A percentile compares a stretch with the other conserved stretches of the same genome.
Conservation (phyloP, 2,888 invertebrate genomes). For the Limnephilus marmoratus region DNA sequence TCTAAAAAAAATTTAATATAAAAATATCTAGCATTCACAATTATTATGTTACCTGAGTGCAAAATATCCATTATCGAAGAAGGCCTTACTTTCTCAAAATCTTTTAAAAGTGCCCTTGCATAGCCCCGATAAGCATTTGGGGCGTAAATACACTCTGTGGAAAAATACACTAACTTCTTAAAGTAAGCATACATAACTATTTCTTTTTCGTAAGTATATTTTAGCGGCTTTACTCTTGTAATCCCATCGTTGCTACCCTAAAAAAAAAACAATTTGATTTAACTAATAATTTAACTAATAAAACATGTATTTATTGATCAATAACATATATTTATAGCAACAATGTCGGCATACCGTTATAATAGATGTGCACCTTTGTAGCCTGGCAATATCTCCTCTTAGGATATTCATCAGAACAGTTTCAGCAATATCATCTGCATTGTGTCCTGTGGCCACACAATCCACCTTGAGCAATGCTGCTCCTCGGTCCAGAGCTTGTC, state of each 20-base stretch:
- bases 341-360: conserved; percentile 81
- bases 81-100: conserved; percentile 95
- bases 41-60: conserved; percentile 83
- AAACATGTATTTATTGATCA: neutral
- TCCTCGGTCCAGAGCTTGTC: conserved; percentile 97
- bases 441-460: conserved; percentile 97
- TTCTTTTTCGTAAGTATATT: conserved; percentile 99
- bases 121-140: conserved; percentile 98
- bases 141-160: conserved; percentile 98
- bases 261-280: conserved; percentile 67
- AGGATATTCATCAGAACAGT: conserved; percentile 98
- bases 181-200: conserved; percentile 99
- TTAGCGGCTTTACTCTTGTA: conserved; percentile 95
- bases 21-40: neutral
- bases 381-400: conserved; percentile 95
- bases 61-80: conserved; percentile 95
- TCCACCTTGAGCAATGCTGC: conserved; percentile 92
- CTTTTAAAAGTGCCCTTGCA: conserved; percentile 93
- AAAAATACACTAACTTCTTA: conserved; percentile 96
- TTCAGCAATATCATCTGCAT: conserved; percentile 99
- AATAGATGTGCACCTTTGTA: conserved; percentile 94
- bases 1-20: neutral
- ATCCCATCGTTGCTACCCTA: conserved; percentile 89
- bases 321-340: neutral
- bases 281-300: neutral